Conservation (phyloP, 1,140 invertebrate genomes). For the Druon quercuslanigerum region DNA sequence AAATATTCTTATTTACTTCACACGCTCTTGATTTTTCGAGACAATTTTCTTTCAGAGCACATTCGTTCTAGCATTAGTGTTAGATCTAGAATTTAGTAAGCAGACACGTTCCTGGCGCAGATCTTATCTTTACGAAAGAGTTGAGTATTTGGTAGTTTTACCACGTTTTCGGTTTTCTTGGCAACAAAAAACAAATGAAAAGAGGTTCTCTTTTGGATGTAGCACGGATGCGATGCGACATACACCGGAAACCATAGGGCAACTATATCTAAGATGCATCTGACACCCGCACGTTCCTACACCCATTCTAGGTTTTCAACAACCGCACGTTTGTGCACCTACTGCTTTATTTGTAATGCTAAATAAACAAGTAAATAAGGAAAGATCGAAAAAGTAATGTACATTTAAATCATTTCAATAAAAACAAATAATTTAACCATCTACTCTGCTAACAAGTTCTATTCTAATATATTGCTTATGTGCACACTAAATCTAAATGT, state of each 20-base stretch:
- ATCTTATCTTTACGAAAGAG: constrained; percentile 63
- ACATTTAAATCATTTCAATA: too few relatives aligned
- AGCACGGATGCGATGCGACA: constrained; percentile 43
- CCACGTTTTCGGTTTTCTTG: constrained; percentile 70
- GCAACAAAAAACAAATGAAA: constrained; percentile 53
- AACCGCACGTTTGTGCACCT: constrained; percentile 11
- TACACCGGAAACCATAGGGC: constrained; percentile 59
- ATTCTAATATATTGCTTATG: too few relatives aligned
- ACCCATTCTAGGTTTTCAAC: constrained; percentile 17
- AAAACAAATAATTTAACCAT: too few relatives aligned
- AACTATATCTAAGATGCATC: constrained; percentile 65
- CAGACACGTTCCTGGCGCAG: constrained; percentile 40
- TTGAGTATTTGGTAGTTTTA: constrained; percentile 65
- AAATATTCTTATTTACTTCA: not conserved
- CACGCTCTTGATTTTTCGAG: not conserved
- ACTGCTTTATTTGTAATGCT: not conserved
- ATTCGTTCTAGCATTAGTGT: constrained; percentile 26
- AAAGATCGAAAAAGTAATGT: not conserved
- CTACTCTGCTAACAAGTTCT: too few relatives aligned
- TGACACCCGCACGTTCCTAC: constrained; percentile 61
- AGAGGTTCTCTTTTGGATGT: constrained; percentile 30
- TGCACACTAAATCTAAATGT: too few relatives aligned
- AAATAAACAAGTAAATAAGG: not conserved
- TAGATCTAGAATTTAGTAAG: constrained; percentile 29
- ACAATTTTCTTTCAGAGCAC: not conserved